phyloP scores from a whole-genome alignment of 2,888 invertebrate genomes.

The Stenurella melanura region DNA sequence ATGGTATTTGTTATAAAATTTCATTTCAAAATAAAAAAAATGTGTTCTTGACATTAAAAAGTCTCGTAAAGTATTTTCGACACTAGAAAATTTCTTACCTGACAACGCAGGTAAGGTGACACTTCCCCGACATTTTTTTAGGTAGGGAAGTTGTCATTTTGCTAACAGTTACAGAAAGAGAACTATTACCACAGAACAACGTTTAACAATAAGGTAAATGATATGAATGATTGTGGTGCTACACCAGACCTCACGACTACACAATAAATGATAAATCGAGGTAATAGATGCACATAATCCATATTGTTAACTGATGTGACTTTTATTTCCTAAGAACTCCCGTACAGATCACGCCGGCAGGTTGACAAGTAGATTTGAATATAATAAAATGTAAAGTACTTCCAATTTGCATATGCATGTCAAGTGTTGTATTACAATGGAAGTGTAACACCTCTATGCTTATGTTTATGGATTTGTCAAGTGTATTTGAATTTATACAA shows the following conservation, averaged over 20 bases:
- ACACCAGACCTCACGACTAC: not conserved
- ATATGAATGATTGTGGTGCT: not conserved
- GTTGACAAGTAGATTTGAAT: constrained; percentile 53
- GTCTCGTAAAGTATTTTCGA: no score
- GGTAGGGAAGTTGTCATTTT: no score
- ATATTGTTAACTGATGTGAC: constrained; percentile 23
- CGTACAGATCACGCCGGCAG: constrained; percentile 19
- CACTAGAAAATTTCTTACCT: no score
- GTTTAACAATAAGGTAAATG: no score
- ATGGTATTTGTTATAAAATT: no score
- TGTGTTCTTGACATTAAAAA: no score
- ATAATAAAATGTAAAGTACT: constrained; percentile 58
- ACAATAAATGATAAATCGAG: constrained; percentile 7
- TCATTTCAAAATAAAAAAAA: no score
- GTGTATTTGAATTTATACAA: constrained; percentile 35
- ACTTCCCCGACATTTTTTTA: no score
- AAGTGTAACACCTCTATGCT: constrained; percentile 59
- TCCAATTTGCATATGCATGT: constrained; percentile 58
- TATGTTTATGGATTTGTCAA: constrained; percentile 57
- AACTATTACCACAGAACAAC: no score
- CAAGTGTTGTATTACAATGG: constrained; percentile 59
- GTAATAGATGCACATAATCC: constrained; percentile 14
- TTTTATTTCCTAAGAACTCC: constrained; percentile 28
- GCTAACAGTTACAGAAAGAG: no score
- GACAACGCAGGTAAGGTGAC: no score